Evolutionary conservation across 2,113 vertebrate genomes (phyloP).

Genomic region (Ursus arctos): DNA sequence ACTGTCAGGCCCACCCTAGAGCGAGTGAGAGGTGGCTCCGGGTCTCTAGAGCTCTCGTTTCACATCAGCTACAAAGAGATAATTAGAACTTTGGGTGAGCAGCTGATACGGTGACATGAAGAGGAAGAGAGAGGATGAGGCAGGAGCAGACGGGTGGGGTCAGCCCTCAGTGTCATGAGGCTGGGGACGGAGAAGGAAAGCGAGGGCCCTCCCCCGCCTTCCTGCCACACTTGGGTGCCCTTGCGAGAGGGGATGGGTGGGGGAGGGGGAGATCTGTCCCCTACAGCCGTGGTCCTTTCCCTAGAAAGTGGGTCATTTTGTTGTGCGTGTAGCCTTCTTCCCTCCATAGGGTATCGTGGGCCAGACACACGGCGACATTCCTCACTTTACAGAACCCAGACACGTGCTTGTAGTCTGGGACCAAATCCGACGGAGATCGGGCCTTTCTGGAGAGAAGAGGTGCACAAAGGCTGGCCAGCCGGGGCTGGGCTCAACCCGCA

Average conservation of each 20-base stretch:
- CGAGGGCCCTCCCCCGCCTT: not conserved
- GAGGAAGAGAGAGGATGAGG: not conserved
- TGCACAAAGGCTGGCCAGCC: fast-evolving
- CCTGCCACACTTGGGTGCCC: not conserved
- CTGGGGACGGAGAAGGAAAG: not conserved
- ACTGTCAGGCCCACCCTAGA: not conserved
- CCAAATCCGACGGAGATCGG: fast-evolving
- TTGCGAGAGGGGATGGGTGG: fast-evolving
- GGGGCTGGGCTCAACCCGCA: not conserved
- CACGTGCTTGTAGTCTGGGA: fast-evolving
- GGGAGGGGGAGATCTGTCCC: fast-evolving
- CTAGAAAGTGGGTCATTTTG: not conserved
- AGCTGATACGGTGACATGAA: fast-evolving
- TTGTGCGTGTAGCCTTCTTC: no score
- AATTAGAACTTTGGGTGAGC: slow-evolving; percentile 11
- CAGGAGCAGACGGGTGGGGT: fast-evolving
- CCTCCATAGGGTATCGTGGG: fast-evolving
- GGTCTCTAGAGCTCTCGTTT: not conserved
- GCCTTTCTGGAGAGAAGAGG: fast-evolving
- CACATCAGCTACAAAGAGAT: not conserved
- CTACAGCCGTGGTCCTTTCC: fast-evolving
- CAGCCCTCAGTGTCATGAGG: not conserved
- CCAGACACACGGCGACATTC: fast-evolving
- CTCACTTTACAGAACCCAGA: not conserved
- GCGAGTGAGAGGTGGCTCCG: not conserved